Percentiles rank a stretch among this genome's conserved stretches.
phyloP scores from a whole-genome alignment of 2,797 vertebrate species.

The Limosa lapponica region DNA sequence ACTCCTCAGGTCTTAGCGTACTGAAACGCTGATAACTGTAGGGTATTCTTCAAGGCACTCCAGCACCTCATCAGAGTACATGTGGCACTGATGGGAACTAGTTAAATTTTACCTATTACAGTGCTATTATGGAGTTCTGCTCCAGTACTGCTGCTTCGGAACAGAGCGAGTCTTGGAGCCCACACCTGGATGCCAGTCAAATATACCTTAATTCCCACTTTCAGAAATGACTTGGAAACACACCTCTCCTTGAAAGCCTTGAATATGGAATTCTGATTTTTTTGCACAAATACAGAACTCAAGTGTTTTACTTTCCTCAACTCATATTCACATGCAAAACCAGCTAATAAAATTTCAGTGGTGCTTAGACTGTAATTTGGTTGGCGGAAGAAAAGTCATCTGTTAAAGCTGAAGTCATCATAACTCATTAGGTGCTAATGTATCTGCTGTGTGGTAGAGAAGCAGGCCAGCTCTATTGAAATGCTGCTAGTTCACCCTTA shows the following conservation, averaged over 20 bases:
- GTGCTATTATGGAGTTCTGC: neutral
- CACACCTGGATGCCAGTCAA: neutral
- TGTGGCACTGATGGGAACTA: neutral
- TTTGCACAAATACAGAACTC: neutral
- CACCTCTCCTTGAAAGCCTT: neutral
- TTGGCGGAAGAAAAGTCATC: neutral
- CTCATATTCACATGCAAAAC: neutral
- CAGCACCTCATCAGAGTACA: neutral
- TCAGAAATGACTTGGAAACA: neutral
- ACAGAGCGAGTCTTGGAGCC: neutral
- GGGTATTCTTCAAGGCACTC: neutral
- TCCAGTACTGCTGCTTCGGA: neutral
- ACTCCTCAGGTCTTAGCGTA: neutral
- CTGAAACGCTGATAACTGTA: neutral
- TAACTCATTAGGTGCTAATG: conserved; percentile 35
- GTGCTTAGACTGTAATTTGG: neutral
- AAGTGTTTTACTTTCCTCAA: neutral
- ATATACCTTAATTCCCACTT: neutral
- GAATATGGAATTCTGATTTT: neutral
- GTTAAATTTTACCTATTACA: neutral
- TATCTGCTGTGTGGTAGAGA: neutral
- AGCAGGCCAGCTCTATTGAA: neutral
- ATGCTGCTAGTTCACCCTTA: neutral
- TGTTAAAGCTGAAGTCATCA: conserved; percentile 28
- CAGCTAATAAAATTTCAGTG: neutral